Percentiles rank a stretch among this genome's conserved stretches.
phyloP scores from a whole-genome alignment of 2,113 vertebrate genomes.

The Rhynchomys soricoides region DNA sequence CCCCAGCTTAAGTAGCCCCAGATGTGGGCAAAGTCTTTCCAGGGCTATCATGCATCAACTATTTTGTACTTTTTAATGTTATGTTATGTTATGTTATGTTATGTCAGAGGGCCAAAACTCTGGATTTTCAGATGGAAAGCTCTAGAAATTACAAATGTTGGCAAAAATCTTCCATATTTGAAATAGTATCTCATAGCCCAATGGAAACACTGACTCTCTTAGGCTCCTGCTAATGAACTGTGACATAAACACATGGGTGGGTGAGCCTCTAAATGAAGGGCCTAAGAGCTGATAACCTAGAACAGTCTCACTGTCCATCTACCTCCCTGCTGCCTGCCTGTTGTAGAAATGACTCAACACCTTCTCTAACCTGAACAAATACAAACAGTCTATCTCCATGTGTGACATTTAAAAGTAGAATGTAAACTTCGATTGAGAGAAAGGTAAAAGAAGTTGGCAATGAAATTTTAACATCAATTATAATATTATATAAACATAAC shows the following conservation, averaged over 20 bases:
- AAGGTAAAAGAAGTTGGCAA: conserved; percentile 43
- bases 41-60: not conserved
- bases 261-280: not conserved
- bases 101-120: conserved; percentile 19
- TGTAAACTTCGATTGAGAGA: not conserved
- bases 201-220: not conserved
- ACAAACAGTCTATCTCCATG: not conserved
- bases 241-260: not conserved
- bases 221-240: not conserved
- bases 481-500: not conserved
- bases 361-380: not conserved
- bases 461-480: conserved; percentile 13
- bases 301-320: not conserved
- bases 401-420: not conserved
- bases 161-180: conserved; percentile 40
- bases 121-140: not conserved
- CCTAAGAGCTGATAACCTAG: not conserved
- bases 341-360: not conserved
- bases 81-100: not conserved
- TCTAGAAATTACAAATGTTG: conserved; percentile 47
- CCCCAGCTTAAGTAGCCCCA: not conserved
- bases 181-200: not conserved
- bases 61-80: conserved; percentile 18
- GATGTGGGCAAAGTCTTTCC: not conserved
- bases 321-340: not conserved